phyloP scores from a whole-genome alignment of 2,888 invertebrate genomes.

The Eucera pruinosa region DNA sequence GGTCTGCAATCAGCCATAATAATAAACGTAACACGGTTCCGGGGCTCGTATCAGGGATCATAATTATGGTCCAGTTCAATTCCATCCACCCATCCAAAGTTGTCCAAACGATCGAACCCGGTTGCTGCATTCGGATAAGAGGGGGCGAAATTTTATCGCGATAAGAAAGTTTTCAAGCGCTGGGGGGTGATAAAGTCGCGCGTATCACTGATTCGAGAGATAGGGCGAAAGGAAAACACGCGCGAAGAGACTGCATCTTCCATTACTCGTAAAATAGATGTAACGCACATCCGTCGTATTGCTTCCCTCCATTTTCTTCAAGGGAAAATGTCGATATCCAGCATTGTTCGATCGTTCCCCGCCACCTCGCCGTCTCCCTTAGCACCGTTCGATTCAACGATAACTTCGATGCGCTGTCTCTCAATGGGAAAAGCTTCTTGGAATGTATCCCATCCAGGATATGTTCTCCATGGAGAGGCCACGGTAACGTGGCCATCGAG shows the following conservation, averaged over 20 bases:
- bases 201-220: background rate
- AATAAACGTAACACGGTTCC: constrained; percentile 30
- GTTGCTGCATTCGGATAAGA: background rate
- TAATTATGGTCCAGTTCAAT: constrained; percentile 25
- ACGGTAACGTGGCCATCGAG: constrained; percentile 29
- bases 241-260: constrained; percentile 26
- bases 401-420: constrained; percentile 46
- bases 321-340: constrained; percentile 16
- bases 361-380: background rate
- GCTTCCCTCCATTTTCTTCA: constrained; percentile 27
- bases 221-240: constrained; percentile 24
- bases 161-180: background rate
- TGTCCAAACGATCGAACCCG: background rate
- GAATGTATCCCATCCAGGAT: constrained; percentile 51
- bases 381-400: constrained; percentile 30
- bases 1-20: constrained; percentile 15
- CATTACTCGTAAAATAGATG: constrained; percentile 52
- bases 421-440: constrained; percentile 51
- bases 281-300: constrained; percentile 47
- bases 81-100: constrained; percentile 4
- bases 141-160: constrained; percentile 24
- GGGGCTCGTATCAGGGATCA: background rate
- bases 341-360: constrained; percentile 44
- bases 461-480: constrained; percentile 24
- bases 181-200: background rate